Evolutionary conservation across 2,797 vertebrate species (phyloP).

Genomic region (Synaphobranchus kaupii): DNA sequence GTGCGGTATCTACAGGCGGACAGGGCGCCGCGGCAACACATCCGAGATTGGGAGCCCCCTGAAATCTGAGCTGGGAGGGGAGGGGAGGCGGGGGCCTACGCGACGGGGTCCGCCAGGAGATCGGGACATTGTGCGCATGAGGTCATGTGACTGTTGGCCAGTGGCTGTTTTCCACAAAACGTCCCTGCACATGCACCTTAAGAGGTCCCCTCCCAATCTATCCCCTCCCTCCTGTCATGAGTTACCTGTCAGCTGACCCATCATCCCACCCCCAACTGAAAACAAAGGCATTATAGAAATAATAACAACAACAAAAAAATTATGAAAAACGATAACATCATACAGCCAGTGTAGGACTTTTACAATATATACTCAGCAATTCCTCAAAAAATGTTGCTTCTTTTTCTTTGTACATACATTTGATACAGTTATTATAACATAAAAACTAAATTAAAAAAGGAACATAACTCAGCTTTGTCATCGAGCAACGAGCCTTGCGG

Average conservation of each 20-base stretch:
- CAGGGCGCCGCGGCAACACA: neutral
- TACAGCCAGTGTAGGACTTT: slow-evolving; percentile 84
- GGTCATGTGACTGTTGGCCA: neutral
- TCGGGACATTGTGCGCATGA: neutral
- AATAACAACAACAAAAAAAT: slow-evolving; percentile 45
- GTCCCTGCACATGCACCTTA: neutral
- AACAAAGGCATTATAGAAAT: slow-evolving; percentile 41
- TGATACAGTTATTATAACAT: slow-evolving; percentile 76
- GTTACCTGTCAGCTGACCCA: slow-evolving; percentile 14
- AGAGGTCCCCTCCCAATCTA: neutral
- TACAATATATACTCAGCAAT: slow-evolving; percentile 71
- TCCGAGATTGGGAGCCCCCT: neutral
- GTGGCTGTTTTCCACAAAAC: neutral
- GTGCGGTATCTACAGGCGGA: neutral
- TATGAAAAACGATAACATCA: slow-evolving; percentile 57
- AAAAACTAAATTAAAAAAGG: slow-evolving; percentile 58
- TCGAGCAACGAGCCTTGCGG: slow-evolving; percentile 60
- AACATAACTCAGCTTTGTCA: slow-evolving; percentile 68
- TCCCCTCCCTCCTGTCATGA: neutral
- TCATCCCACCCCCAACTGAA: slow-evolving; percentile 33
- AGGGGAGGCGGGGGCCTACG: neutral
- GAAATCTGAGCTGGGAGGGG: neutral
- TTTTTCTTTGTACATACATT: slow-evolving; percentile 66
- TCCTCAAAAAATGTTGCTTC: slow-evolving; percentile 60
- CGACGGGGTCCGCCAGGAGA: neutral